A percentile compares a stretch with the other conserved stretches of the same genome.
Evolutionary conservation across 2,797 vertebrate species (phyloP).

Genomic region (Enteromius viviparus): DNA sequence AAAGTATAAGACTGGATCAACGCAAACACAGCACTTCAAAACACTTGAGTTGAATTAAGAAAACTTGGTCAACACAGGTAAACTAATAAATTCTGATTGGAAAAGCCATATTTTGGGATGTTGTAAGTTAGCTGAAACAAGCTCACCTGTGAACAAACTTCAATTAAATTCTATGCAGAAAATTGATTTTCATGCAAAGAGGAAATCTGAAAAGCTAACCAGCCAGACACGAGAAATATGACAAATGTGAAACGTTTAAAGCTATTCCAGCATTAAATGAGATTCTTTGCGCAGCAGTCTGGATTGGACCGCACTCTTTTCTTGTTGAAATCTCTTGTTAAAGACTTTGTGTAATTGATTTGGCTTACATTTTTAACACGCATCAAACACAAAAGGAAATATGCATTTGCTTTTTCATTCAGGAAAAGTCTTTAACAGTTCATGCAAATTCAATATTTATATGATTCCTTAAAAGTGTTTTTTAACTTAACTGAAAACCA

Average conservation of each 20-base stretch:
- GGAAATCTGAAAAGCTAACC: constrained; percentile 32
- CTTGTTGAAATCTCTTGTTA: constrained; percentile 5
- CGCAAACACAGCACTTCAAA: neutral
- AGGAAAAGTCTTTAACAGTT: neutral
- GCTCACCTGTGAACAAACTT: neutral
- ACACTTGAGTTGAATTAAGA: neutral
- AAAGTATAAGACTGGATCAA: neutral
- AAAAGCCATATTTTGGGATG: neutral
- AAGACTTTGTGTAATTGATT: constrained; percentile 15
- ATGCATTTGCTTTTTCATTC: neutral
- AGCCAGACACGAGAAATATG: neutral
- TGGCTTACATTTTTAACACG: neutral
- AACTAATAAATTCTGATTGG: neutral
- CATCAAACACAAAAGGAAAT: neutral
- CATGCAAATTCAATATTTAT: neutral
- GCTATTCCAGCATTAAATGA: constrained; percentile 23
- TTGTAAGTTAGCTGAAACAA: neutral
- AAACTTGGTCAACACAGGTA: neutral
- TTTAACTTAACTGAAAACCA: neutral
- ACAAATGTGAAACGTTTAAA: neutral
- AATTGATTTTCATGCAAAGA: neutral
- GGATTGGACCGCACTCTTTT: constrained; percentile 5
- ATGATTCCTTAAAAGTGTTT: neutral
- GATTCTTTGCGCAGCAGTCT: constrained; percentile 11
- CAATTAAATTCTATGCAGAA: neutral